Conservation (phyloP, 2,113 vertebrate genomes). For the Archilochus colubris region DNA sequence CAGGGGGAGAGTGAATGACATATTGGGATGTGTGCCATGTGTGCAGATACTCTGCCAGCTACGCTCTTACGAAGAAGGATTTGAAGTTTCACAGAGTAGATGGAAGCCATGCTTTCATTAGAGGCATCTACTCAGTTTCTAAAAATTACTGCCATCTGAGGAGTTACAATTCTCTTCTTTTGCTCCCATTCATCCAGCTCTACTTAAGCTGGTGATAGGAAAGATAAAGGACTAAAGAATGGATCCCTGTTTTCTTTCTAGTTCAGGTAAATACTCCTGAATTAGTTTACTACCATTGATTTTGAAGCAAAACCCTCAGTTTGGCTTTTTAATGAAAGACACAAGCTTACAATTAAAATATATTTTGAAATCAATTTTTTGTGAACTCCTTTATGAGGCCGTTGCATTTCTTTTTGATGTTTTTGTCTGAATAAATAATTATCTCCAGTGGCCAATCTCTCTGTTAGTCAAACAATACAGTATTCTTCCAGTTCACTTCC, state of each 20-base stretch:
- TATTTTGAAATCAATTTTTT: not conserved
- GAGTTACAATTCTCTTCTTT: not conserved
- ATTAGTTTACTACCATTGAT: not conserved
- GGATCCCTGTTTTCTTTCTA: not conserved
- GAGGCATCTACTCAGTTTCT: not conserved
- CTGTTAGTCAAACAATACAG: not conserved
- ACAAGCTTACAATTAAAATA: not conserved
- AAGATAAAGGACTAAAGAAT: not conserved
- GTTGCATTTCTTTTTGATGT: not conserved
- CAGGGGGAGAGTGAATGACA: not conserved
- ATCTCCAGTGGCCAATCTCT: not conserved
- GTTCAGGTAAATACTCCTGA: not conserved
- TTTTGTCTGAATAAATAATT: not conserved
- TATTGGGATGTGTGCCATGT: not conserved
- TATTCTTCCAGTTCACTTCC: not conserved
- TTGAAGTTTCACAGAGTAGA: not conserved
- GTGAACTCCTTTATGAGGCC: not conserved
- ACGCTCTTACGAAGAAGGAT: not conserved
- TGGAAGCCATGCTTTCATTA: not conserved
- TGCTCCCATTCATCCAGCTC: not conserved
- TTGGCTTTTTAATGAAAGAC: not conserved
- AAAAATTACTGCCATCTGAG: not conserved
- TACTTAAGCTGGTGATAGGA: not conserved
- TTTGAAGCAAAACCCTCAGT: not conserved
- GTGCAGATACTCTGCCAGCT: not conserved